Conservation (phyloP, 2,888 invertebrate genomes). For the Sylvicola cinctus region DNA sequence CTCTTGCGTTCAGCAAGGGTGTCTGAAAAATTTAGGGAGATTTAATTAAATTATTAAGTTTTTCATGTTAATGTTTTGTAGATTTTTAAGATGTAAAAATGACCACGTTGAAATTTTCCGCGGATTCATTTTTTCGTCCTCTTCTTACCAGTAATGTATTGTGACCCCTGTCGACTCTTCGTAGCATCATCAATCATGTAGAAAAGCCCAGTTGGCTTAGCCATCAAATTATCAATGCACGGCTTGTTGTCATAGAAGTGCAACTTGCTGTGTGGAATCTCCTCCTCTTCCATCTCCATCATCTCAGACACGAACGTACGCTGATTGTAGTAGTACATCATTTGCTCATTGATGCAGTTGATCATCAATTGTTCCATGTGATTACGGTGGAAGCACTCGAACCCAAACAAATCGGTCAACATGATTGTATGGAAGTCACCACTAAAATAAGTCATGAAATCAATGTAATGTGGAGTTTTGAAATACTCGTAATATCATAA, state of each 20-base stretch:
- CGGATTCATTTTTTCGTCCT: no score
- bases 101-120: no score
- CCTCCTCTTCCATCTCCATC: constrained; percentile 61
- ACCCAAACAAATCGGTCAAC: constrained; percentile 76
- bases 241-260: constrained; percentile 76
- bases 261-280: constrained; percentile 44
- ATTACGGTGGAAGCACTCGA: constrained; percentile 77
- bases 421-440: constrained; percentile 66
- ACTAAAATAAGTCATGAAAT: constrained; percentile 25
- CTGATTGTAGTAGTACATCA: constrained; percentile 86
- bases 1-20: constrained; percentile 21
- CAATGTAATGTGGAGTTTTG: background rate
- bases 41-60: no score
- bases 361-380: constrained; percentile 72
- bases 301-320: constrained; percentile 82
- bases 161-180: constrained; percentile 44
- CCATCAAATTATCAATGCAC: constrained; percentile 70
- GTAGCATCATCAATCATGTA: constrained; percentile 76
- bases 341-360: constrained; percentile 79
- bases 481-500: background rate
- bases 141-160: constrained; percentile 48
- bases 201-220: constrained; percentile 63
- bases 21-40: constrained; percentile 14
- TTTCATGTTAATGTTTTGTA: no score
- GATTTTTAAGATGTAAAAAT: no score